Conservation (phyloP, 23 tunicate genomes). For the Aplidium turbinatum region DNA sequence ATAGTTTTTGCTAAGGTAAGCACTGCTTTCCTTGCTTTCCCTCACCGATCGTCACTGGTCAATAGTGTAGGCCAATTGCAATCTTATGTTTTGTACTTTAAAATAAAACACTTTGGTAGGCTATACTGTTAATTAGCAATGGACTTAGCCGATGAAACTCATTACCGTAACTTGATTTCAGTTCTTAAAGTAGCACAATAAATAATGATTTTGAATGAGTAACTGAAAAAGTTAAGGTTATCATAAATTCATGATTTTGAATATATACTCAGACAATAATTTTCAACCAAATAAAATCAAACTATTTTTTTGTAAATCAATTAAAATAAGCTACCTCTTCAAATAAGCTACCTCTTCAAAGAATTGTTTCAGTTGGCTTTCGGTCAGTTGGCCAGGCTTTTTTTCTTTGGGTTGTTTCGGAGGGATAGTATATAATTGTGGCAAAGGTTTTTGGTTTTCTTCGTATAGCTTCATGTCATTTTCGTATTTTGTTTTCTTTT, state of each 20-base stretch:
- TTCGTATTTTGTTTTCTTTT: slow-evolving; percentile 16
- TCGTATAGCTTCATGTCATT: slow-evolving; percentile 17
- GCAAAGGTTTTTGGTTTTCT: slow-evolving; percentile 44
- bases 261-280: neutral
- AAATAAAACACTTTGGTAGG: too few relatives aligned
- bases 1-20: too few relatives aligned
- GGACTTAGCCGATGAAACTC: too few relatives aligned
- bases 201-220: too few relatives aligned
- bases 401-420: slow-evolving; percentile 77
- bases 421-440: slow-evolving; percentile 64
- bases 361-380: slow-evolving; percentile 65
- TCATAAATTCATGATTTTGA: neutral
- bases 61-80: too few relatives aligned
- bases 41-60: too few relatives aligned
- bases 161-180: too few relatives aligned
- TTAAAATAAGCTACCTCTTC: neutral
- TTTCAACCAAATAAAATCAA: neutral
- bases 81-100: too few relatives aligned
- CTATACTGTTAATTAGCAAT: too few relatives aligned
- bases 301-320: neutral
- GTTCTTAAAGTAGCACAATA: too few relatives aligned
- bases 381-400: slow-evolving; percentile 72
- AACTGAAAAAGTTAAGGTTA: neutral
- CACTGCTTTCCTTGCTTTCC: too few relatives aligned
- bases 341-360: slow-evolving; percentile 94